Evolutionary conservation across 2,113 vertebrate species (phyloP), one percentile per base, ranked within the genome.

Genomic region (Gambusia holbrooki): DNA sequence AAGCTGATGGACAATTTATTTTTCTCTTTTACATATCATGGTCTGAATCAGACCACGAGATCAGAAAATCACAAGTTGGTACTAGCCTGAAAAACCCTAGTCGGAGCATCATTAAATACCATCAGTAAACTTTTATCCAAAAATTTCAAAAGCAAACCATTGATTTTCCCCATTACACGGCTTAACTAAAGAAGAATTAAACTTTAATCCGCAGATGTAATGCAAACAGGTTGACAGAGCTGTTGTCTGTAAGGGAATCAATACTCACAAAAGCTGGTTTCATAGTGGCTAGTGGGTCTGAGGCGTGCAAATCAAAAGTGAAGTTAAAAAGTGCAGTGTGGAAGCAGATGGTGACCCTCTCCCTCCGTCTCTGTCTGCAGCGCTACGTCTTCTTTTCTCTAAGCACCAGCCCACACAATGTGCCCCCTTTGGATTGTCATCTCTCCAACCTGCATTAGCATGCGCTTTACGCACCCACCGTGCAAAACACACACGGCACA

Each of bases 191-290:
- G 35, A 71, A 69, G 28, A 67, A 64, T 29, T 17, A 29, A 17
- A 58, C 67, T 77, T 40, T 42, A 77, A 73, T 79, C 66, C 48
- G 10, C 40, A 7, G 10, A 60, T 77, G 69, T 45, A 67, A 67
- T 27, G 30, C 29, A 82, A 78, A 82, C 35, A 37, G 11, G 35
- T 37, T 66, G 19, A 58, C 25, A 35, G 64, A 79, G 69, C 76
- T 42, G 79, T 70, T 69, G 83, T 63, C 77, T 62, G 70, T 64
- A 70, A 74, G 63, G 51, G 69, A 87, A 90, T 90, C 76, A 80
- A 90, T 93, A 94, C 94, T 94, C 89, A 95, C 93, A 92, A 94
- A 94, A 74, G 90, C 90, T 65, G 92, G 90, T 86, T 94, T 94
- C 87, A 93, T 87, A 68, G 84, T 73, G 80, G 87, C 86, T 86